A percentile compares a stretch with the other conserved stretches of the same genome.
These are phyloP conservation scores for Lagorchestes hirsutus DNA, from an alignment of 2,797 vertebrate genomes.

Conservation along the genomic window DNA sequence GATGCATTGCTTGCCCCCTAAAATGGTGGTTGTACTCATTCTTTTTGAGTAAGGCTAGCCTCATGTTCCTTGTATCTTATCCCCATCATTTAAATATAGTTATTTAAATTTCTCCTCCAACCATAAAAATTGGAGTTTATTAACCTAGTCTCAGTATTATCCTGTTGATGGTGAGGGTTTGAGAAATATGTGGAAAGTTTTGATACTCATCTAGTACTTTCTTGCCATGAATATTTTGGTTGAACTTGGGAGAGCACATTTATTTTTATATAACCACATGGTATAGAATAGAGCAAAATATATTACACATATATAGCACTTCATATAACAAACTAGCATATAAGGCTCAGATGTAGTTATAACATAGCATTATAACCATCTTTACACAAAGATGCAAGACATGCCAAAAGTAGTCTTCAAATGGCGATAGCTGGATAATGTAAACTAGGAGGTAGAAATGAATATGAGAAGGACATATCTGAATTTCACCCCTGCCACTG, in stretches of 20 bases:
- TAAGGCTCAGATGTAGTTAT: constrained; percentile 76
- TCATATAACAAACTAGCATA: constrained; percentile 69
- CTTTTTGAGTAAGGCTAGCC: constrained; percentile 1
- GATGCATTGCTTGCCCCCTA: constrained; percentile 9
- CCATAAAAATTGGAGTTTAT: constrained; percentile 47
- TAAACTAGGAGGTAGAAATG: constrained; percentile 35
- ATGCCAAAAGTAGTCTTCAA: constrained; percentile 53
- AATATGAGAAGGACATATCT: not conserved
- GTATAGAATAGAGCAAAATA: constrained; percentile 75
- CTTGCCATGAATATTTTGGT: constrained; percentile 41
- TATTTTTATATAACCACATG: constrained; percentile 66
- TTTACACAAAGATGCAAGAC: constrained; percentile 45
- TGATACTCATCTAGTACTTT: constrained; percentile 6
- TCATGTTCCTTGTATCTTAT: constrained; percentile 7
- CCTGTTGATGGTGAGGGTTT: constrained; percentile 42
- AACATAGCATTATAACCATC: constrained; percentile 73
- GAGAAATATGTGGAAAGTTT: constrained; percentile 38
- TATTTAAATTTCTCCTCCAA: constrained; percentile 45
- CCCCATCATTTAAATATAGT: not conserved
- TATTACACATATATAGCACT: constrained; percentile 79
- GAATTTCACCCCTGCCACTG: not conserved
- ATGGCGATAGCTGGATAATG: constrained; percentile 44
- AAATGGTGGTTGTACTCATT: constrained; percentile 33
- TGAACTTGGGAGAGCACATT: constrained; percentile 81
- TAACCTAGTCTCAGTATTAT: constrained; percentile 46